Conservation (phyloP, 2,888 invertebrate species). For the Brachylomia viminalis region DNA sequence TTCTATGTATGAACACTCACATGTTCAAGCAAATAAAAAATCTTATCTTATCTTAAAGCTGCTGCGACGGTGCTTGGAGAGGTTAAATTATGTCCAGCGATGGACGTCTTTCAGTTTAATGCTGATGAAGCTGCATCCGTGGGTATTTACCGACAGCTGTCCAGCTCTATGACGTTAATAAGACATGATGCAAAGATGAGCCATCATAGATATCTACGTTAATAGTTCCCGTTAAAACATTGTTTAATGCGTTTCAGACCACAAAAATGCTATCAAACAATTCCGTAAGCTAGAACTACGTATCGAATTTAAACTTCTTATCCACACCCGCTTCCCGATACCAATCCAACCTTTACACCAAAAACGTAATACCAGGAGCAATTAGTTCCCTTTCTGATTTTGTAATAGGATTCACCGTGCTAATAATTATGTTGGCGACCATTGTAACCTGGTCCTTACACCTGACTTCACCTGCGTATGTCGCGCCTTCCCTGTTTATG, state of each 20-base stretch:
- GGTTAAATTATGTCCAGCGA: background rate
- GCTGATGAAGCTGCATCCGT: background rate
- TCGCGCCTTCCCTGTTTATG: conserved; percentile 18
- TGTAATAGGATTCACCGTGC: conserved; percentile 49
- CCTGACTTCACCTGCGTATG: conserved; percentile 49
- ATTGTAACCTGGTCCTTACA: conserved; percentile 42
- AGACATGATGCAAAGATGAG: background rate
- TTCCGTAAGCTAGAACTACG: background rate
- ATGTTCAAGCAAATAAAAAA: too few species aligned
- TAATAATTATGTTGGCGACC: conserved; percentile 37
- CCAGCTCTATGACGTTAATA: background rate
- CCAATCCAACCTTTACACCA: conserved; percentile 8
- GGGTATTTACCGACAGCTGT: background rate
- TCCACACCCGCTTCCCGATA: background rate
- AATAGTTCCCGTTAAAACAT: background rate
- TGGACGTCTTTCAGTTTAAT: background rate
- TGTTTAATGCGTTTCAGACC: background rate
- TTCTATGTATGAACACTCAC: too few species aligned
- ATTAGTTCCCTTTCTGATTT: conserved; percentile 52
- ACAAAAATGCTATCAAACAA: background rate
- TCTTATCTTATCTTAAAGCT: too few species aligned
- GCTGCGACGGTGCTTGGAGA: background rate
- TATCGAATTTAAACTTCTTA: background rate
- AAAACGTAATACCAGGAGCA: conserved; percentile 47
- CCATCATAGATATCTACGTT: background rate